Evolutionary conservation across 92 coral and sea anemone species (phyloP), one percentile per base, ranked within the genome.

Genomic region (Parazoanthus darwini): DNA sequence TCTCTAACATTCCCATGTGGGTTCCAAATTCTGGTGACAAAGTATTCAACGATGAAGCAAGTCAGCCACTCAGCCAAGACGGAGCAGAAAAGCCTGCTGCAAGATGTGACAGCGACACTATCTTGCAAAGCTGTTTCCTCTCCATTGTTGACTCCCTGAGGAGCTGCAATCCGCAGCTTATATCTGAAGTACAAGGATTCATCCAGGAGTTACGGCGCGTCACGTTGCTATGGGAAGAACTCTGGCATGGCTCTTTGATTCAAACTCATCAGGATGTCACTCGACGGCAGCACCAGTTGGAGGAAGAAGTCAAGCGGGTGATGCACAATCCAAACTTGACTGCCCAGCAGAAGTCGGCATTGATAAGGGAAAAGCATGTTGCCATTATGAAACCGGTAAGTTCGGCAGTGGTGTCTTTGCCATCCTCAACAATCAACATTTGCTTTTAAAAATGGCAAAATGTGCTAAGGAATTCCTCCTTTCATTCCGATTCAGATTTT

Each of bases 351-450:
- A 97, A 95, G 88, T 89, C 92, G 10, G 89, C 98, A 16, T 83
- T 97, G 89, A 94, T 97, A 77, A 94, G 90, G 74, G 99, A 94
- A 87, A 97, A 97, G 75, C 99, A 97, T 37, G 70, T 95, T 56
- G 99, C 99, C 36, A 93, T 97, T 44, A 97, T 97, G 99, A 97
- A 95, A 86, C 99, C 99, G 1, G 99, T 97, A 80, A 94, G 99
- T 92, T 65, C 37, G 80, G 75, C 18, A 20, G n/a, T 4, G 46
- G 33, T 15, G n/a, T 84, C 33, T 82, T 42, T 3, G 38, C 42
- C 20, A 14, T 15, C 46, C 38, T n/a, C 0, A 3, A 13, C 22
- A 4, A 39, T 80, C 9, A 15, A 51, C 22, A 1, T 35, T 37
- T 74, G 78, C 9, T 54, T 20, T 7, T 74, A 74, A 33, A 22